Percentiles rank a stretch among this genome's conserved stretches.
phyloP scores from a whole-genome alignment of 2,888 invertebrate species.

The Argyresthia albistria region DNA sequence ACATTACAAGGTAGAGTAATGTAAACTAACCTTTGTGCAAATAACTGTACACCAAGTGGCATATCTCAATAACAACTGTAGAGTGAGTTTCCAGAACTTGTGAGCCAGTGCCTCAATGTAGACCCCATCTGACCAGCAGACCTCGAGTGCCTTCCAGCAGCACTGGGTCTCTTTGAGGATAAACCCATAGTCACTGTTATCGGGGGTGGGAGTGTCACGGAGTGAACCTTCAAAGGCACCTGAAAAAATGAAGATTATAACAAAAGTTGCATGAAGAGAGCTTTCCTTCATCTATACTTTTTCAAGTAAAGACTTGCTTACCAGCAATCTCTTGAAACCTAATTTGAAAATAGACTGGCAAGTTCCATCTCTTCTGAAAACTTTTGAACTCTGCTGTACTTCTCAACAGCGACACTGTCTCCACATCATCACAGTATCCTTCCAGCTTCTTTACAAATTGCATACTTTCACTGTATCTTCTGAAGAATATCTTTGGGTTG shows the following conservation, averaged over 20 bases:
- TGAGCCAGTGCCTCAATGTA: slow-evolving; percentile 84
- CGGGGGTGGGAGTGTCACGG: slow-evolving; percentile 34
- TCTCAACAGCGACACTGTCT: slow-evolving; percentile 73
- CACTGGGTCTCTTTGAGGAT: slow-evolving; percentile 56
- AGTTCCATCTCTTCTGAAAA: slow-evolving; percentile 91
- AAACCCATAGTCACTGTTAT: slow-evolving; percentile 42
- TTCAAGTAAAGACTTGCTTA: slow-evolving; percentile 14
- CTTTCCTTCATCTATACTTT: not conserved
- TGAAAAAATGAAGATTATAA: slow-evolving; percentile 17
- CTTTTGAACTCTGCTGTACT: slow-evolving; percentile 80
- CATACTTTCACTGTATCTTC: slow-evolving; percentile 84
- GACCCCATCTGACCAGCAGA: slow-evolving; percentile 85
- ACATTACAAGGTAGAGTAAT: too few species aligned
- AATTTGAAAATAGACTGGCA: slow-evolving; percentile 97
- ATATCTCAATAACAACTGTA: slow-evolving; percentile 88
- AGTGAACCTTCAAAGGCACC: slow-evolving; percentile 54
- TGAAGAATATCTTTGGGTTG: slow-evolving; percentile 90
- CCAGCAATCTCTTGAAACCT: slow-evolving; percentile 95
- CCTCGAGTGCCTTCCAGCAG: slow-evolving; percentile 58
- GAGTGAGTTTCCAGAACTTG: slow-evolving; percentile 90
- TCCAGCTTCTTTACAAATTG: slow-evolving; percentile 83
- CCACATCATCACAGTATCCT: slow-evolving; percentile 71
- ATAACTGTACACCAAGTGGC: slow-evolving; percentile 76
- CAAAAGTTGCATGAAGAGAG: not conserved
- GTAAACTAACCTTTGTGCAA: slow-evolving; percentile 29